Percentiles rank a stretch among this genome's conserved stretches.
phyloP scores from a whole-genome alignment of 2,113 vertebrate species.

The Microcebus ravelobensis region DNA sequence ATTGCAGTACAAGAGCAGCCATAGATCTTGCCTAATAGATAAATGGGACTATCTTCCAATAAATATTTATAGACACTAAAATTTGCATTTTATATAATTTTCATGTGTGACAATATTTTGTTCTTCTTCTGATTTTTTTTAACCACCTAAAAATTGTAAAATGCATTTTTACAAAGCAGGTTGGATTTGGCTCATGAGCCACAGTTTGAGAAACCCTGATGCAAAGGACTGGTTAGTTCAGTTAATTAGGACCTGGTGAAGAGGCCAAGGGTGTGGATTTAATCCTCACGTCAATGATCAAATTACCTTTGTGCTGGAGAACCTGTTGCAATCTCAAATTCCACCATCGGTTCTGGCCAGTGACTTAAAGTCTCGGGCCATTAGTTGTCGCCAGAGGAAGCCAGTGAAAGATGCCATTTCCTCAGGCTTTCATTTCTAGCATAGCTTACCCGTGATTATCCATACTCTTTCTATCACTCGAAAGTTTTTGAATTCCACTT shows the following conservation, averaged over 20 bases:
- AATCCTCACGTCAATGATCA: not conserved
- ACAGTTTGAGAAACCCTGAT: not conserved
- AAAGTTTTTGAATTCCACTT: not conserved
- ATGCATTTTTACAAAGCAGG: not conserved
- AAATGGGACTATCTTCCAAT: not conserved
- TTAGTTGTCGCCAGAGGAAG: not conserved
- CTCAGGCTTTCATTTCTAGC: not conserved
- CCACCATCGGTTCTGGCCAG: not conserved
- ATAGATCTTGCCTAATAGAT: not conserved
- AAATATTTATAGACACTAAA: not conserved
- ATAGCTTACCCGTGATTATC: not conserved
- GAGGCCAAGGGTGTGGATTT: not conserved
- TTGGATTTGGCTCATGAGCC: not conserved
- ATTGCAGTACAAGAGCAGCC: not conserved
- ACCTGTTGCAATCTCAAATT: not conserved
- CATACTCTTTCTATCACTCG: not conserved
- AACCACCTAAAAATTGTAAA: conserved; percentile 5
- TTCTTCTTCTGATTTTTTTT: not conserved
- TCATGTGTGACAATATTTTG: not conserved
- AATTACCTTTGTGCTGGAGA: not conserved
- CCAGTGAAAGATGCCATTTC: not conserved
- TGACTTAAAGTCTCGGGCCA: not conserved
- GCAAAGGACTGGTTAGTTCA: not conserved
- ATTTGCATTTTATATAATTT: not conserved
- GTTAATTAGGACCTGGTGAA: not conserved